phyloP scores from a whole-genome alignment of 2,888 invertebrate species.

The Teinopalpus imperialis region DNA sequence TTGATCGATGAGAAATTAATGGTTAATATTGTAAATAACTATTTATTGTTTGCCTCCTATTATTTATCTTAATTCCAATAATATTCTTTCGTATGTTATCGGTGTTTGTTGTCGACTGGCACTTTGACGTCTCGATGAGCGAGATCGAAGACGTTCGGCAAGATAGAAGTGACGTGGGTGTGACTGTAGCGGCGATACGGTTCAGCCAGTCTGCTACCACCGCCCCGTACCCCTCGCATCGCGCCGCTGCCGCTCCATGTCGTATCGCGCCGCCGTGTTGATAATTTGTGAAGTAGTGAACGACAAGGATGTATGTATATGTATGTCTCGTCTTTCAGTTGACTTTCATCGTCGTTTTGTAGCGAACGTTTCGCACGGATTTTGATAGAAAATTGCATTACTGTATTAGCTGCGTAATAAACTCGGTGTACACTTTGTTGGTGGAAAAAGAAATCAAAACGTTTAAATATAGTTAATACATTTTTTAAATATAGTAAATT shows the following conservation, averaged over 20 bases:
- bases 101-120: constrained; percentile 55
- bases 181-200: constrained; percentile 65
- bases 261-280: constrained; percentile 44
- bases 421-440: constrained; percentile 57
- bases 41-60: constrained; percentile 29
- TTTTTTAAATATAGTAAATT: constrained; percentile 24
- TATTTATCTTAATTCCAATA: constrained; percentile 36
- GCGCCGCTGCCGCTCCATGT: constrained; percentile 41
- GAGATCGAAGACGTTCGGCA: constrained; percentile 61
- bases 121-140: constrained; percentile 57
- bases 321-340: constrained; percentile 81
- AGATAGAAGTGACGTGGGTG: constrained; percentile 59
- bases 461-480: not conserved
- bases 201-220: constrained; percentile 35
- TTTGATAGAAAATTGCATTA: constrained; percentile 76
- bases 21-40: constrained; percentile 28
- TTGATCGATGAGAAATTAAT: not conserved
- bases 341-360: constrained; percentile 81
- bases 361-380: constrained; percentile 79
- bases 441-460: constrained; percentile 28
- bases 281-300: constrained; percentile 74
- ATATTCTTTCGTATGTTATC: constrained; percentile 58
- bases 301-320: constrained; percentile 80
- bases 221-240: constrained; percentile 48
- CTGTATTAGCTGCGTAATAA: constrained; percentile 72